Evolutionary conservation across 2,888 invertebrate species (phyloP).

Genomic region (Pseudanteris insignis): DNA sequence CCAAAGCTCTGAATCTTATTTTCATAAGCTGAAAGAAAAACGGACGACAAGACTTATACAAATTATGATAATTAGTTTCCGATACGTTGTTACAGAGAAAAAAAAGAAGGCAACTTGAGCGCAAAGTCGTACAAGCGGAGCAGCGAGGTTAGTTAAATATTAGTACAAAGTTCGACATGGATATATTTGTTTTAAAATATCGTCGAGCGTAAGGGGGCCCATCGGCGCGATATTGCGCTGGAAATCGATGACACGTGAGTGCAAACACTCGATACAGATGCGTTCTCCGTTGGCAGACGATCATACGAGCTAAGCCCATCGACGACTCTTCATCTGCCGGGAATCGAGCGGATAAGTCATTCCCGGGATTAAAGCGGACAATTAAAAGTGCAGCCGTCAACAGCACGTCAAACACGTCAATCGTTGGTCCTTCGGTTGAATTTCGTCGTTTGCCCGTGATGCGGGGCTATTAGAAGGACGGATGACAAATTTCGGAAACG

Average conservation of each 20-base stretch:
- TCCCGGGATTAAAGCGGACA: conserved; percentile 11
- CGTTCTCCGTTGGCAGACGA: no score
- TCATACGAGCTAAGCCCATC: no score
- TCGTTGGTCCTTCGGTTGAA: background rate
- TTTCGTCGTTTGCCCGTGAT: conserved; percentile 16
- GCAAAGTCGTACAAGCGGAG: background rate
- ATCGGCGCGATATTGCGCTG: conserved; percentile 1
- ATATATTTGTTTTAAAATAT: conserved; percentile 22
- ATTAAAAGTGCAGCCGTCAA: conserved; percentile 10
- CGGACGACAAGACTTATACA: background rate
- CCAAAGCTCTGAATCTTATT: background rate
- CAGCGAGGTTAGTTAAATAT: conserved; percentile 7
- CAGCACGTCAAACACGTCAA: conserved; percentile 2
- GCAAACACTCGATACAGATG: conserved; percentile 19
- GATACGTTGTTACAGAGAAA: no score
- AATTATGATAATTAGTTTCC: conserved; percentile 6
- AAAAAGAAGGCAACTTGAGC: no score
- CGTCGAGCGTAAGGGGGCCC: conserved; percentile 1
- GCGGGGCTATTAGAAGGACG: conserved; percentile 26
- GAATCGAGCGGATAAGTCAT: background rate
- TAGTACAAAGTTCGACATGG: conserved; percentile 5
- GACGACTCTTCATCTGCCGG: no score
- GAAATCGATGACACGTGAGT: conserved; percentile 16
- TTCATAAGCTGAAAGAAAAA: background rate
- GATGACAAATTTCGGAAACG: conserved; percentile 37